Conservation (phyloP, 2,888 invertebrate genomes). For the Ophion obscuratus region DNA sequence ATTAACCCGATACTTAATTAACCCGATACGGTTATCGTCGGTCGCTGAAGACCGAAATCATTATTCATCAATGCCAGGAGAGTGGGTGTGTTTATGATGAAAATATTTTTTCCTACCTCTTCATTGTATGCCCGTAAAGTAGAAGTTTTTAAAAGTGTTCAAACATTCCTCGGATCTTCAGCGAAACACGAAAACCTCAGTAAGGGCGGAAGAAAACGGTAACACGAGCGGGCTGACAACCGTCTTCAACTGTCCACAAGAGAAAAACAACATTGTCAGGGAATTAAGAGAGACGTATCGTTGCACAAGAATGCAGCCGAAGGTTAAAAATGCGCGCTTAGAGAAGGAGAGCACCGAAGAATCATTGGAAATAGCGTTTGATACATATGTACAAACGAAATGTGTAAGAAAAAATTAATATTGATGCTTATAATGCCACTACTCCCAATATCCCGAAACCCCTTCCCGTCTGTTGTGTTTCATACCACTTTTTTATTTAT, state of each 20-base stretch:
- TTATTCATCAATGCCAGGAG: slow-evolving; percentile 27
- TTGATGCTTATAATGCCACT: slow-evolving; percentile 27
- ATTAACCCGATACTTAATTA: slow-evolving; percentile 27
- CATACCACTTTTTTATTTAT: slow-evolving; percentile 5
- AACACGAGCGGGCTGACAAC: background rate
- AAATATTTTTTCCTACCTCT: slow-evolving; percentile 19
- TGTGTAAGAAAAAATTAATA: slow-evolving; percentile 24
- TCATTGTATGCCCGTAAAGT: slow-evolving; percentile 20
- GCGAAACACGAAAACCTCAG: slow-evolving; percentile 21
- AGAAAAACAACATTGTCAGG: slow-evolving; percentile 10
- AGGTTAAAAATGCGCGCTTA: background rate
- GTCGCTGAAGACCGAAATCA: slow-evolving; percentile 26
- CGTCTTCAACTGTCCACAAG: slow-evolving; percentile 5
- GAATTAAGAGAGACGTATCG: slow-evolving; percentile 22
- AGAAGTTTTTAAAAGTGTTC: slow-evolving; percentile 16
- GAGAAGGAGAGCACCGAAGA: slow-evolving; percentile 1
- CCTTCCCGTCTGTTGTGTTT: slow-evolving; percentile 22
- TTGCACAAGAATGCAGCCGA: slow-evolving; percentile 16
- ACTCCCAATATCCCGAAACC: slow-evolving; percentile 25
- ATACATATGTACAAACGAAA: slow-evolving; percentile 10
- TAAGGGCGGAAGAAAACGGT: slow-evolving; percentile 20
- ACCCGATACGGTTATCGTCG: slow-evolving; percentile 24
- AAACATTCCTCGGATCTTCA: slow-evolving; percentile 22
- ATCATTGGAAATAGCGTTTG: background rate
- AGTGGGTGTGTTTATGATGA: slow-evolving; percentile 11